Conservation (phyloP, 2,797 vertebrate species). For the Leontopithecus rosalia region DNA sequence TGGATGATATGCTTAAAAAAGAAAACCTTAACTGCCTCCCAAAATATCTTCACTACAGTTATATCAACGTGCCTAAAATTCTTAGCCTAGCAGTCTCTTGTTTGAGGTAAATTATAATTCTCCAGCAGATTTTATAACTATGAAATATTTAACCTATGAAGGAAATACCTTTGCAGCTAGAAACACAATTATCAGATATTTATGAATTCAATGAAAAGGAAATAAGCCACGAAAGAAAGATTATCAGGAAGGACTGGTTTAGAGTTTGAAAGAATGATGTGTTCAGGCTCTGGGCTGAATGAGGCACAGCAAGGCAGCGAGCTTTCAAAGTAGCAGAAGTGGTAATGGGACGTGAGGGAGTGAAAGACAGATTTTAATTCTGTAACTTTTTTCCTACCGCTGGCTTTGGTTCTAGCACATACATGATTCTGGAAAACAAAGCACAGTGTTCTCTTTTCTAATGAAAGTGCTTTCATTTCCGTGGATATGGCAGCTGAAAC, state of each 20-base stretch:
- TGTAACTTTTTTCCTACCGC: neutral
- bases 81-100: neutral
- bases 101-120: neutral
- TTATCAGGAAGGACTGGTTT: neutral
- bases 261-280: neutral
- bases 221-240: neutral
- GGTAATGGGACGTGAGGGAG: neutral
- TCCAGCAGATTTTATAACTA: neutral
- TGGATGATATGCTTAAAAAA: neutral
- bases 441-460: neutral
- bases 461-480: neutral
- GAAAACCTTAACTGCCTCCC: neutral
- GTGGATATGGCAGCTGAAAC: neutral
- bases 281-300: neutral
- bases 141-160: slow-evolving; percentile 5
- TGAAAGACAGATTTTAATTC: neutral
- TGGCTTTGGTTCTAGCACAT: neutral
- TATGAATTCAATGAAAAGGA: slow-evolving; percentile 20
- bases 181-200: slow-evolving; percentile 22
- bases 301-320: neutral
- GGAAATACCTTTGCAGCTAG: neutral
- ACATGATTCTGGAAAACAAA: neutral
- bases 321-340: neutral
- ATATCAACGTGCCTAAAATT: neutral
- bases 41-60: neutral